A percentile compares a stretch with the other conserved stretches of the same genome.
Conservation (phyloP, 1,140 invertebrate species). For the Pissodes strobi region DNA sequence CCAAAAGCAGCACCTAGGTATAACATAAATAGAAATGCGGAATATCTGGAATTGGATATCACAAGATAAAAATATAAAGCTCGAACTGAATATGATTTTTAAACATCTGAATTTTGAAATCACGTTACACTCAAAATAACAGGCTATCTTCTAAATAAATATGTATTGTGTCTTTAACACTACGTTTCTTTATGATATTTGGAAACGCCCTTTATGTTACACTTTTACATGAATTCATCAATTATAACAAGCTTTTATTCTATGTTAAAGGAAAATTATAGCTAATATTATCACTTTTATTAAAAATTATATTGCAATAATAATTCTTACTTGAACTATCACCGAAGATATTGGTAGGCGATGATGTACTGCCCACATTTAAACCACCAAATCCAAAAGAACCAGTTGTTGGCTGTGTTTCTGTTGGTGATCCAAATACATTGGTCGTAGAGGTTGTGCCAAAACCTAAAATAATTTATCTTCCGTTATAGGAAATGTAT, state of each 20-base stretch:
- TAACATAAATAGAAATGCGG: not conserved
- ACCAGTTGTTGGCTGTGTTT: slow-evolving; percentile 5
- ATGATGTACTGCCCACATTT: not conserved
- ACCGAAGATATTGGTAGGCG: slow-evolving; percentile 11
- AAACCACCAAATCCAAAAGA: slow-evolving; percentile 12
- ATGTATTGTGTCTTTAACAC: no score
- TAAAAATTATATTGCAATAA: no score
- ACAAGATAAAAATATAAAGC: no score
- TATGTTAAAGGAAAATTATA: not conserved
- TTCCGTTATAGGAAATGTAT: not conserved
- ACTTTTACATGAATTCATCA: no score
- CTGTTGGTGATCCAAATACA: slow-evolving; percentile 36
- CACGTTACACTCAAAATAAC: not conserved
- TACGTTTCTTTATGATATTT: no score
- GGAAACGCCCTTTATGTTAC: no score
- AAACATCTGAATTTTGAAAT: no score
- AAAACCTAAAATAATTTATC: slow-evolving; percentile 35
- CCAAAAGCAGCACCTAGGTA: slow-evolving; percentile 15
- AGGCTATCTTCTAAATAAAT: no score
- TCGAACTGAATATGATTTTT: no score
- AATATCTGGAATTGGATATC: no score
- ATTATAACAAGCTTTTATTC: no score
- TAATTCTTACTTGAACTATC: slow-evolving; percentile 15
- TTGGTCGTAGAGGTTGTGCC: slow-evolving; percentile 30
- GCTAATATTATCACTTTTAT: no score